Evolutionary conservation across 2,888 invertebrate species (phyloP), one percentile per base, ranked within the genome.

Genomic region (Xanthorhoe spadicearia): DNA sequence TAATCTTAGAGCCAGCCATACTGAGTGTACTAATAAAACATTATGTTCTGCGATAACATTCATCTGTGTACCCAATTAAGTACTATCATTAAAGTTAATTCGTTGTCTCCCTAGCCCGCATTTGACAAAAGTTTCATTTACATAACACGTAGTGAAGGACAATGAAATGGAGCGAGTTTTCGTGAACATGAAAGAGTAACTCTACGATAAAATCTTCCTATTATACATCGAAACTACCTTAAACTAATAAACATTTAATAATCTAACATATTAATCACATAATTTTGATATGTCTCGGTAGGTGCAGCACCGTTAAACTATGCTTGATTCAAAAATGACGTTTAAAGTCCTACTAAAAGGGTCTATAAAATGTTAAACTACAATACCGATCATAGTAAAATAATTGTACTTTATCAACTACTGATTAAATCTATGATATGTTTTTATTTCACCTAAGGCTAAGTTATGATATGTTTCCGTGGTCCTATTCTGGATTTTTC

Each of bases 361-460:
- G 75, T 80, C 85, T 89, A 86, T 84, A 89, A 88, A 90, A 87
- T 85, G 84, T 82, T 85, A 87, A 81, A 81, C 89, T 90, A 91
- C 85, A 90, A 91, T 90, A 92, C 81, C 86, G 85, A 89, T 86
- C 84, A 88, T 92, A 92, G 86, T 92, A 92, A 91, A 91, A 92
- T 92, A 90, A 89, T 90, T 88, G 83, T 89, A 89, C 84, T 88
- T 88, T 89, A 90, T 87, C 74, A 77, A 78, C 89, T 91, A 91
- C 85, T 74, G 83, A 72, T 75, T 87, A 79, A 82, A 83, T 79
- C 87, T 90, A 89, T 85, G 88, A 89, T 88, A 86, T 88, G 87
- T 88, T 82, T 86, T 80, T 74, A 79, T 83, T 79, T 76, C 76
- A 76, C 80, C 86, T 87, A 81, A 73, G 66, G 72, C 85, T 88